Evolutionary conservation across 2,113 vertebrate species (phyloP).

Genomic region (Python bivittatus): DNA sequence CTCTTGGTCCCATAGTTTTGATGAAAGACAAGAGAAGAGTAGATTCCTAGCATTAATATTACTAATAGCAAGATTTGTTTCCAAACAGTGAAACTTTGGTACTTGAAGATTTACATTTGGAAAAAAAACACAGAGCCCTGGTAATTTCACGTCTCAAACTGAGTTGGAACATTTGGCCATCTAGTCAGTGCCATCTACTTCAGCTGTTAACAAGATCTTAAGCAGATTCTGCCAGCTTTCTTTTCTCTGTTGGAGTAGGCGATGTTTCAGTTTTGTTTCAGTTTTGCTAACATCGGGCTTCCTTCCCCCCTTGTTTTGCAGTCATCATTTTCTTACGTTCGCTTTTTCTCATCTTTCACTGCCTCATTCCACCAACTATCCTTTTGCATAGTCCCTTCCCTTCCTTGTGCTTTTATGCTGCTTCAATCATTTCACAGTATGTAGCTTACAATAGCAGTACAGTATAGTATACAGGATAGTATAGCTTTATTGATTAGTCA

Average conservation of each 20-base stretch:
- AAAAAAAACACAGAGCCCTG: neutral
- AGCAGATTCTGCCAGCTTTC: neutral
- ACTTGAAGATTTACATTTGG: neutral
- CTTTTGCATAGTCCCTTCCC: neutral
- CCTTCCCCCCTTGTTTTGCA: neutral
- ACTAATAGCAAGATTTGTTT: neutral
- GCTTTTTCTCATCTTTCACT: neutral
- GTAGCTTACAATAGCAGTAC: neutral
- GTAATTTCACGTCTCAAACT: neutral
- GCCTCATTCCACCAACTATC: neutral
- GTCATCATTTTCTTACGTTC: neutral
- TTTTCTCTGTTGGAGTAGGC: neutral
- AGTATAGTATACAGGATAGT: neutral
- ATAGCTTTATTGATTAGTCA: neutral
- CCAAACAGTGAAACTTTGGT: neutral
- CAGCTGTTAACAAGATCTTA: neutral
- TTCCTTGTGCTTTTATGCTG: neutral
- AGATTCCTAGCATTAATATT: neutral
- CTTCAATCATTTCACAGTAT: neutral
- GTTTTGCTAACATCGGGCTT: neutral
- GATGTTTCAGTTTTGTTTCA: neutral
- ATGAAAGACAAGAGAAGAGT: neutral
- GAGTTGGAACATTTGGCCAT: neutral
- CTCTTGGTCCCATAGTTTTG: neutral
- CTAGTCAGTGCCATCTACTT: neutral